Base-by-base conservation (phyloP, 2,888 invertebrate genomes). In the Tuberolachnus salignus region DNA sequence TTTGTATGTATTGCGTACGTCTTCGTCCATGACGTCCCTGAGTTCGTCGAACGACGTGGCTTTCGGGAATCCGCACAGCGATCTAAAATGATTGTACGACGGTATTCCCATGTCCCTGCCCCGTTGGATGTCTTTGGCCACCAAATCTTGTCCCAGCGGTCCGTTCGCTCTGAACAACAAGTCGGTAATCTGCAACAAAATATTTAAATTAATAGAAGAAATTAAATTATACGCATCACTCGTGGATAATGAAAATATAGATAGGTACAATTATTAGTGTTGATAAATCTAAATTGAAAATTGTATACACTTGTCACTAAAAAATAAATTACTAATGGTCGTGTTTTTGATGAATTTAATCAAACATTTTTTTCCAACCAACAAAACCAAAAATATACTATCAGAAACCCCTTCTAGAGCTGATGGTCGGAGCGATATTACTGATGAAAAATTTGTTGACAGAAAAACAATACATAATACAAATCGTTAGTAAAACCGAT, bases 41-140 rank as follows among this genome's bases (percentile, higher is more conserved):
- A 95, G 88, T 82, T 93, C 94, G 80, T 92, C 92, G 87, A 93
- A 95, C 26, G 87, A 89, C 66, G 92, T 89, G 0, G 93, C 92
- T 55, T 90, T 91, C 16, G 94, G 91, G 42, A 95, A 88, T 6
- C 95, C 95, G 84, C 95, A 95, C 90, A 94, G 94, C 86, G 94
- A 94, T 82, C 95, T 87, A 87, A 92, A 95, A 85, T 94, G 94
- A 93, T 94, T 95, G 86, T 95, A 96, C 71, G 95, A 94, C 51
- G 95, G 95, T 80, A 95, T 87, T 81, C 95, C 96, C 83, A 94
- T 94, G 85, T 96, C 95, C 81, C 96, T 90, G 71, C 95, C 95
- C 84, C 96, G 89, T 86, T 95, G 94, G 92, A 96, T 94, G 85
- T 96, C 95, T 85, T 95, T 93, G 11, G 95, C 92, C n/a, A 95